Evolutionary conservation across 64 coral and sea anemone species (phyloP).

Genomic region (Montipora capricornis): DNA sequence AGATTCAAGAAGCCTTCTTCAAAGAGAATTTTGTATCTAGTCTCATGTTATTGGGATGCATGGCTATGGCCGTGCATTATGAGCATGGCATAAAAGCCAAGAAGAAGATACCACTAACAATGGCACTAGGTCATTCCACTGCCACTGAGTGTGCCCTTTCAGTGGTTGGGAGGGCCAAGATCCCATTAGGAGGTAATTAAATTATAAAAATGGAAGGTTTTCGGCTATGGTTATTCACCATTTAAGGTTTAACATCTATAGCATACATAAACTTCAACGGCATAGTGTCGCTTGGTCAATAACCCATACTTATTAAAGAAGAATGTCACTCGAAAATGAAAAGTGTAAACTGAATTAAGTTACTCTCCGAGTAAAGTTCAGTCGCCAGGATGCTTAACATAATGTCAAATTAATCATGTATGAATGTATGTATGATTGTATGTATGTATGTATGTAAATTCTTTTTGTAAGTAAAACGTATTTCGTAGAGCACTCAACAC

Average conservation of each 20-base stretch:
- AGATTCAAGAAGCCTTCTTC: background rate
- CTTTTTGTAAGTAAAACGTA: no score
- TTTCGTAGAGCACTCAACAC: no score
- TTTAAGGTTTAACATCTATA: background rate
- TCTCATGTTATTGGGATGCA: background rate
- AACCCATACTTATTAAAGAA: no score
- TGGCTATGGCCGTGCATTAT: background rate
- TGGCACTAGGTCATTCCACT: background rate
- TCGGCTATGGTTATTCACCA: no score
- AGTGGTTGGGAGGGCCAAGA: background rate
- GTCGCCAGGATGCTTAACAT: no score
- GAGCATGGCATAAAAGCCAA: background rate
- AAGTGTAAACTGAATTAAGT: no score
- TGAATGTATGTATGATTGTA: no score
- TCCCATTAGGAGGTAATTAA: background rate
- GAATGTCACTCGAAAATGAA: no score
- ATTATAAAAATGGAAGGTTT: background rate
- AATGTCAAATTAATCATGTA: no score
- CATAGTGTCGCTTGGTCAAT: no score
- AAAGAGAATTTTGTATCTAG: conserved; percentile 4
- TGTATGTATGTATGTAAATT: no score
- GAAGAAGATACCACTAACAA: background rate
- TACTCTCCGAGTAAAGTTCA: no score
- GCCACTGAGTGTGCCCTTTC: background rate
- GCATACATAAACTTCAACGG: background rate